These are phyloP conservation scores for Lamprotornis superbus DNA, from an alignment of 2,113 vertebrate genomes.

Conservation along the genomic window DNA sequence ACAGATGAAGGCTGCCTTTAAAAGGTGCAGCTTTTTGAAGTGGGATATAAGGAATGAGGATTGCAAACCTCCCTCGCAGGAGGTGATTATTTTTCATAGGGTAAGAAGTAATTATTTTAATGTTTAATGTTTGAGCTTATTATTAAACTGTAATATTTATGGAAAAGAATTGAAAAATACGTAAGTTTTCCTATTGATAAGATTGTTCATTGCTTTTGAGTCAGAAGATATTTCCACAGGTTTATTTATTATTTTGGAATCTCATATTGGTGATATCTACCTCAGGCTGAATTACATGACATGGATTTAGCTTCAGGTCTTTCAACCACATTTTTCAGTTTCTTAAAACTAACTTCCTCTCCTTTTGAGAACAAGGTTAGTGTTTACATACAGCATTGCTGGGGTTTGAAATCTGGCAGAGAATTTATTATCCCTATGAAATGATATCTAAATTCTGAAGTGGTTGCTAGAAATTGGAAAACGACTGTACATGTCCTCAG, in stretches of 20 bases:
- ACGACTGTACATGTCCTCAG: rapidly evolving
- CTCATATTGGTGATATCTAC: not conserved
- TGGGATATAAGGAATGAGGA: not conserved
- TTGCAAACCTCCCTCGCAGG: not conserved
- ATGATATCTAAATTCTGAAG: not conserved
- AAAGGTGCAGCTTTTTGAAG: not conserved
- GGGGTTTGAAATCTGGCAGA: not conserved
- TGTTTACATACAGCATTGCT: not conserved
- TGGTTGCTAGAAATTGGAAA: not conserved
- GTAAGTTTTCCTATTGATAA: not conserved
- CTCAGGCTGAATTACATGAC: not conserved
- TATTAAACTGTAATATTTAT: not conserved
- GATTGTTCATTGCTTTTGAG: not conserved
- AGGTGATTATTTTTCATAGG: not conserved
- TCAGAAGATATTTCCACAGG: not conserved
- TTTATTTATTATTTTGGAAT: not conserved
- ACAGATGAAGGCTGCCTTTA: not conserved
- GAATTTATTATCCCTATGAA: not conserved
- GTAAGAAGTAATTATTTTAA: not conserved
- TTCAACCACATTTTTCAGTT: not conserved
- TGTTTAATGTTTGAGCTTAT: not conserved
- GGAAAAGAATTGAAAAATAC: not conserved
- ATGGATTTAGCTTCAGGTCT: not conserved
- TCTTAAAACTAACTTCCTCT: not conserved
- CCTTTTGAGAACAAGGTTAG: not conserved